Percentiles rank a stretch among this genome's conserved stretches.
Evolutionary conservation across 2,113 vertebrate species (phyloP).

Genomic region (Peucedramus taeniatus): DNA sequence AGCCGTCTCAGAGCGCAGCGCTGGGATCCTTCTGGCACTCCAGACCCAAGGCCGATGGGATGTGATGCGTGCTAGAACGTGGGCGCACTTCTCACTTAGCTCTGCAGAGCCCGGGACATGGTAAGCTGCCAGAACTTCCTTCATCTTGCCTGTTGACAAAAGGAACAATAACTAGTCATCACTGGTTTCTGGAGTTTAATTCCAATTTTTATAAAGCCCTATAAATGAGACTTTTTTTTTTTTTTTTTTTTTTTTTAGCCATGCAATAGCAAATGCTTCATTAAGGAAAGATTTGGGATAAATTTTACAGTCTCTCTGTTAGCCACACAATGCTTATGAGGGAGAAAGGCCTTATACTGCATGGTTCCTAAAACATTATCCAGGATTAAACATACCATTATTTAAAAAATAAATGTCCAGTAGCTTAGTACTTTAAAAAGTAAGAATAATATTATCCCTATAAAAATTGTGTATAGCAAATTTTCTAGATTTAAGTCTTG

Average conservation of each 20-base stretch:
- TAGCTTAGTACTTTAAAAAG: not conserved
- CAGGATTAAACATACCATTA: not conserved
- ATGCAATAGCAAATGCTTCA: constrained; percentile 38
- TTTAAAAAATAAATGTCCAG: not conserved
- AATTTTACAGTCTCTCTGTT: not conserved
- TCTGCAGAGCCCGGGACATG: constrained; percentile 74
- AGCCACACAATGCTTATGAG: not conserved
- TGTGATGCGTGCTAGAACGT: constrained; percentile 66
- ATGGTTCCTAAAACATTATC: not conserved
- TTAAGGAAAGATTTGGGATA: not conserved
- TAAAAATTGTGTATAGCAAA: not conserved
- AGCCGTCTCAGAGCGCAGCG: constrained; percentile 67
- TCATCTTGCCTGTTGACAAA: constrained; percentile 83
- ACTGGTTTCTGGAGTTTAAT: constrained; percentile 53
- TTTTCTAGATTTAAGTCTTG: not conserved
- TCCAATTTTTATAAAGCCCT: constrained; percentile 44
- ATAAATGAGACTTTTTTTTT: not conserved
- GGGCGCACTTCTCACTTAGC: constrained; percentile 71
- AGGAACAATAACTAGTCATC: constrained; percentile 82
- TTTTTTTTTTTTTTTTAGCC: not conserved
- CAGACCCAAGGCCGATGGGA: constrained; percentile 69
- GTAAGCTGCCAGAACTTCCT: constrained; percentile 76
- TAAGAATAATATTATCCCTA: not conserved
- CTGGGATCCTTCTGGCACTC: constrained; percentile 73
- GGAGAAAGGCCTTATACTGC: not conserved